Percentiles rank a stretch among this genome's conserved stretches.
Conservation (phyloP, 2,797 vertebrate species). For the Halcyon smyrnensis region DNA sequence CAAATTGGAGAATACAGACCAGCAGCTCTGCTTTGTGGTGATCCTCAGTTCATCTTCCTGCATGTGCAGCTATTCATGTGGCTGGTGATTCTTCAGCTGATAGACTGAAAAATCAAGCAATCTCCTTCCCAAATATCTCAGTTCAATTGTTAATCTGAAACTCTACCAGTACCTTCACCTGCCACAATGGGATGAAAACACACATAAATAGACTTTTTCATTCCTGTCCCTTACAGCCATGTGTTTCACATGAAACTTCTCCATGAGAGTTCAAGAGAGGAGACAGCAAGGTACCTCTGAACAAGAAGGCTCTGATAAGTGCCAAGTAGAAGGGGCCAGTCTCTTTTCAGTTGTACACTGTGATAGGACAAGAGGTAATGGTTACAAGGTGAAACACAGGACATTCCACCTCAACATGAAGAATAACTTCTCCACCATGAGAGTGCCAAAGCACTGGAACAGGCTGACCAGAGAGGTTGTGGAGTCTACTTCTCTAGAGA, state of each 20-base stretch:
- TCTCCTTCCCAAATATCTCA: conserved; percentile 84
- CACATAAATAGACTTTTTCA: not conserved
- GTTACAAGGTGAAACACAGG: too few species aligned
- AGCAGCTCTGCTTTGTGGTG: not conserved
- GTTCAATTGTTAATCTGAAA: conserved; percentile 86
- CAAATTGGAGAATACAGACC: not conserved
- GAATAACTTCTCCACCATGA: too few species aligned
- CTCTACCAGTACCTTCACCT: conserved; percentile 84
- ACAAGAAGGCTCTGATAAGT: not conserved
- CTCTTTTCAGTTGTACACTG: too few species aligned
- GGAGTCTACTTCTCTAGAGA: too few species aligned
- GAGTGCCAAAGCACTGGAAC: too few species aligned
- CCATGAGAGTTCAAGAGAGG: not conserved
- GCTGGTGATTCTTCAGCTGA: conserved; percentile 74
- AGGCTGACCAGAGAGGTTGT: too few species aligned
- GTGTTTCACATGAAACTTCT: not conserved
- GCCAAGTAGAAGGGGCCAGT: too few species aligned
- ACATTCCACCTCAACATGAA: too few species aligned
- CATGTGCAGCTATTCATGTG: conserved; percentile 71
- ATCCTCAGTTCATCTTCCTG: not conserved
- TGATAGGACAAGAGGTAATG: too few species aligned
- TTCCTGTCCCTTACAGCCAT: not conserved
- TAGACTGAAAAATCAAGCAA: conserved; percentile 74
- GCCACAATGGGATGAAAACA: not conserved
- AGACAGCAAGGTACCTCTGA: not conserved